Conservation (phyloP, 2,113 vertebrate genomes). For the Salvelinus sp. region DNA sequence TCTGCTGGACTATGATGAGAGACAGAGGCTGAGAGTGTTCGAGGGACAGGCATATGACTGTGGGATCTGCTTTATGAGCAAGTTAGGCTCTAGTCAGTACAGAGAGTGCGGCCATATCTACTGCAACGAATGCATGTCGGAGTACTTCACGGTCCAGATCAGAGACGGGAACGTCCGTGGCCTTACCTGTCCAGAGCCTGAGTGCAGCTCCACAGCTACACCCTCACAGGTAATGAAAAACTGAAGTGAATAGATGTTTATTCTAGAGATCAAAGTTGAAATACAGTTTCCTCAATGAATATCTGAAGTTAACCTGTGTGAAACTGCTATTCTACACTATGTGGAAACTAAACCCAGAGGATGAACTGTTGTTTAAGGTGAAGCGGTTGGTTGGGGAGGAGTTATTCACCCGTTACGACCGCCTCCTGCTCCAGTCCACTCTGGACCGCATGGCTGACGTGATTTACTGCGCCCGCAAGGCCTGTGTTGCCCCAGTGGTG, state of each 20-base stretch:
- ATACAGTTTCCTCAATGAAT: neutral
- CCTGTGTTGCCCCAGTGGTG: slow-evolving; percentile 80
- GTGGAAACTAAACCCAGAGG: neutral
- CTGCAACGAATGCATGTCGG: slow-evolving; percentile 80
- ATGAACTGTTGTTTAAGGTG: slow-evolving; percentile 66
- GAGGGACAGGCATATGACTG: slow-evolving; percentile 80
- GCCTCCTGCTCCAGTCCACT: slow-evolving; percentile 85
- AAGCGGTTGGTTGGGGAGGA: slow-evolving; percentile 82
- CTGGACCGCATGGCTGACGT: slow-evolving; percentile 89
- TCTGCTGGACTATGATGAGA: slow-evolving; percentile 82
- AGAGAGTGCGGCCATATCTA: slow-evolving; percentile 82
- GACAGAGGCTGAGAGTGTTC: slow-evolving; percentile 80
- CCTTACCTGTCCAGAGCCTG: slow-evolving; percentile 83
- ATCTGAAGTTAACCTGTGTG: neutral
- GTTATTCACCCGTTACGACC: slow-evolving; percentile 86
- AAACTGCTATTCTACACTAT: neutral
- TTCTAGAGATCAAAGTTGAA: neutral
- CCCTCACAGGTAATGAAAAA: slow-evolving; percentile 81
- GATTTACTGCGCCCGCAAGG: slow-evolving; percentile 80
- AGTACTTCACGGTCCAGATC: slow-evolving; percentile 86
- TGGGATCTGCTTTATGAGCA: slow-evolving; percentile 81
- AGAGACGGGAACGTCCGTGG: slow-evolving; percentile 80
- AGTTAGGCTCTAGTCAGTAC: slow-evolving; percentile 81
- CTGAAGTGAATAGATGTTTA: neutral
- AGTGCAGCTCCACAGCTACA: slow-evolving; percentile 79